A percentile compares a stretch with the other conserved stretches of the same genome.
Evolutionary conservation across 2,888 invertebrate genomes (phyloP).

Genomic region (Byasa hedistus): DNA sequence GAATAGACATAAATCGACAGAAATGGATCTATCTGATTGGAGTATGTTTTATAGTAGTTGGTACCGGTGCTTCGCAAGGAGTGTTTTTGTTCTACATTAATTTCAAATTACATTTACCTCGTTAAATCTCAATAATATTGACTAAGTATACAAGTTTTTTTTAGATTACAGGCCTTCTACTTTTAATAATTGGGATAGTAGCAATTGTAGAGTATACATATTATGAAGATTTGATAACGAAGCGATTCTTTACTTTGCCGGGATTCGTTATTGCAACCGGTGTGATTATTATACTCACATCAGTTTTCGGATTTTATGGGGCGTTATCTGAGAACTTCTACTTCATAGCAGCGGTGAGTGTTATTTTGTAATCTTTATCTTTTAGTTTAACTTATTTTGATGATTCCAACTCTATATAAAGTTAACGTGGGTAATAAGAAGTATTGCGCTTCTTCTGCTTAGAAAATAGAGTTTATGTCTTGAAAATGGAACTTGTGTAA

Average conservation of each 20-base stretch:
- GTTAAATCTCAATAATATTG: too few relatives aligned
- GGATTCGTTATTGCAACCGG: conserved; percentile 84
- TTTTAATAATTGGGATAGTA: conserved; percentile 85
- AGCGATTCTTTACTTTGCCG: conserved; percentile 84
- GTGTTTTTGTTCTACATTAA: too few relatives aligned
- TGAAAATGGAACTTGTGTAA: too few relatives aligned
- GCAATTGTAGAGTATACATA: conserved; percentile 79
- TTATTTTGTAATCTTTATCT: background rate
- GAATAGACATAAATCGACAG: too few relatives aligned
- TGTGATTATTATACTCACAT: conserved; percentile 83
- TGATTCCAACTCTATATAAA: background rate
- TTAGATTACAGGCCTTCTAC: conserved; percentile 87
- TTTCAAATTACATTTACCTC: too few relatives aligned
- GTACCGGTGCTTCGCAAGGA: too few relatives aligned
- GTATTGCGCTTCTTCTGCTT: too few relatives aligned
- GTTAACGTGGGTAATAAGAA: too few relatives aligned
- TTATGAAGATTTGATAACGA: conserved; percentile 82
- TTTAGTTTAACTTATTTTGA: background rate
- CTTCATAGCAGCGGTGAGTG: conserved; percentile 85
- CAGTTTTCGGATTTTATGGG: conserved; percentile 92
- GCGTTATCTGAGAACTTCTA: conserved; percentile 91
- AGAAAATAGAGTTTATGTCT: too few relatives aligned
- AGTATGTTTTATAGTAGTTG: too few relatives aligned
- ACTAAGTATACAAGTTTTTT: conserved; percentile 42
- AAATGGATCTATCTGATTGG: too few relatives aligned